phyloP scores from a whole-genome alignment of 2,888 invertebrate genomes.

The Ophioninae sp. region DNA sequence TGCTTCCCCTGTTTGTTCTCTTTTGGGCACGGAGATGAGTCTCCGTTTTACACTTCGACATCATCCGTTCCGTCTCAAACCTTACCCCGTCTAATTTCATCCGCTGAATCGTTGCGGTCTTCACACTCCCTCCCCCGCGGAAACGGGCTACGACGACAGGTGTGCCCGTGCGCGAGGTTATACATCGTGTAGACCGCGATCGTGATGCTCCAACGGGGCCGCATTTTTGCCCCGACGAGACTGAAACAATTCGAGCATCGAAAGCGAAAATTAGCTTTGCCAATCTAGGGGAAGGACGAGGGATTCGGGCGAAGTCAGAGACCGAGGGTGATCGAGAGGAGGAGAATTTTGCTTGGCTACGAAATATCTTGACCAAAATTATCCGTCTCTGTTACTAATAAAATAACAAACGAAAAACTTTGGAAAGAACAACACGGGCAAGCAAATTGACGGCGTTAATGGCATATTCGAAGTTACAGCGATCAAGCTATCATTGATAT shows the following conservation, averaged over 20 bases:
- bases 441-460: not conserved
- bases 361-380: not conserved
- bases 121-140: constrained; percentile 30
- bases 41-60: constrained; percentile 49
- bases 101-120: constrained; percentile 53
- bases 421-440: not conserved
- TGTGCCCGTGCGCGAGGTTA: constrained; percentile 18
- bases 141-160: constrained; percentile 50
- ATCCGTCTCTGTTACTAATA: not conserved
- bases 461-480: not conserved
- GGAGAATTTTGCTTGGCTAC: not conserved
- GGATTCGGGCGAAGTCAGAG: not conserved
- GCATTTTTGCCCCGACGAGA: constrained; percentile 12
- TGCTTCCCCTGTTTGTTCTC: constrained; percentile 34
- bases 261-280: constrained; percentile 58
- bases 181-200: constrained; percentile 32
- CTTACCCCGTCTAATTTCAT: constrained; percentile 44
- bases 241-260: constrained; percentile 48
- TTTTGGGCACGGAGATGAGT: constrained; percentile 18
- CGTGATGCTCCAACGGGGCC: constrained; percentile 6
- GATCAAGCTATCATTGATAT: not conserved
- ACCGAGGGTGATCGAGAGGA: not conserved
- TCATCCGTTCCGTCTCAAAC: constrained; percentile 13
- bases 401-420: not conserved
- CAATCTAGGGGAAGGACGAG: constrained; percentile 20